Base-by-base conservation (phyloP, 2,797 vertebrate genomes). In the Microcaecilia unicolor region DNA sequence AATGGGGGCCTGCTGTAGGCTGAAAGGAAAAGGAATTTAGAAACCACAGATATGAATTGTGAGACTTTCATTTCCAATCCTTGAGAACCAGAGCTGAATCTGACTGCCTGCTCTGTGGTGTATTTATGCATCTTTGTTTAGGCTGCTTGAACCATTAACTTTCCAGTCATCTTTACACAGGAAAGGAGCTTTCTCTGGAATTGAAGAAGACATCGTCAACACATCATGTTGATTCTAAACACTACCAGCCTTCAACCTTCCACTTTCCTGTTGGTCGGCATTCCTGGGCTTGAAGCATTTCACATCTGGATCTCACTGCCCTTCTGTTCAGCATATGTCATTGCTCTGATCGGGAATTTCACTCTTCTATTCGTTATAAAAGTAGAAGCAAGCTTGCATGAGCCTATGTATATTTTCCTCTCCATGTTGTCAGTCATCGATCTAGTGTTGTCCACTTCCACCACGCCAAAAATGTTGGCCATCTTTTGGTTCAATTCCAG, bases 361-460 rank as follows among this genome's bases (percentile, higher is more conserved):
- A 55, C 28, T 1, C 38, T 68, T 5, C 28, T 67, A 3, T 42
- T 51, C 7, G 51, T 55, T 9, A 63, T 65, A 4, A 27, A 5
- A 20, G 26, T n/a, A 12, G 45, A 65, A 2, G 6, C 46, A 5
- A 64, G 65, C 28, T 72, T 86, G 12, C 52, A 44, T 10, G 55
- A 71, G 7, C 76, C 79, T 8, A 78, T 78, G 75, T 84, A 68
- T 15, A 62, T 73, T 44, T 83, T 85, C 40, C 57, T 85, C 27
- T 55, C 52, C 37, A 73, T 81, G 61, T 33, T 87, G 14, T 72
- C 75, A 12, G 19, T 48, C 5, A 68, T 64, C 23, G 77, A 87
- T 14, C 31, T 81, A 4, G 23, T 66, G 2, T 69, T 67, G 8
- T 77, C 75, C 4, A 66, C 64, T 10, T 35, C 67, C 22, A 76